Evolutionary conservation across 2,797 vertebrate species (phyloP), one percentile per base, ranked within the genome.

Genomic region (Acrossocheilus fasciatus): DNA sequence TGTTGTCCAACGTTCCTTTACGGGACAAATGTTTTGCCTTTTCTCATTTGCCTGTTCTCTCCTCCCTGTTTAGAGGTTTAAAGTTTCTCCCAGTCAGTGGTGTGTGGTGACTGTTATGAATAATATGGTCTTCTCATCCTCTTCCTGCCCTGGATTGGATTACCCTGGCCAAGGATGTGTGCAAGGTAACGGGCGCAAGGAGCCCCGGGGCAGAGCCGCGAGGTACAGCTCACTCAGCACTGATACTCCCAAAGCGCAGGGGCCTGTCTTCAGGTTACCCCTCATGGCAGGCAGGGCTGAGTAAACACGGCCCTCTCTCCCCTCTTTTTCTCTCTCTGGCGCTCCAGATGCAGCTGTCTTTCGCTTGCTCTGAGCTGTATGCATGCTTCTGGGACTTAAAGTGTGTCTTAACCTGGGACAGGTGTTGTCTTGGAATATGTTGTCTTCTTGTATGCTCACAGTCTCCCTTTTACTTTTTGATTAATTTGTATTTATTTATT

Each of bases 181-280:
- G 91, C 89, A 89, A 90, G 91, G 90, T 87, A 91, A 87, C 86
- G 80, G 89, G 89, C 34, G 74, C 76, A 87, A 84, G 88, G 86
- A 87, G 91, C 91, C 84, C 86, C 85, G 81, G 89, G 89, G 90
- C 89, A 88, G 90, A 88, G 91, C 90, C 81, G 70, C 17, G 86
- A 91, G 91, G 90, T 88, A 89, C 83, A 90, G 89, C 91, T 91
- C 92, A 92, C 92, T 93, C 92, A 92, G 92, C 80, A 93, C 90
- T 91, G 93, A 95, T 95, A 96, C 95, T 95, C 95, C 95, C 95
- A 82, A 30, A 90, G 95, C 92, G 88, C 91, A 87, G 84, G 89
- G 89, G 76, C 87, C 90, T 88, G 70, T 94, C 93, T 94, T 96
- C 94, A 93, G 93, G 92, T 95, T 95, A 91, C 94, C 90, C 87